These are phyloP conservation scores for Petrocephalus schoutedeni DNA, from an alignment of 2,797 vertebrate genomes.

Conservation along the genomic window DNA sequence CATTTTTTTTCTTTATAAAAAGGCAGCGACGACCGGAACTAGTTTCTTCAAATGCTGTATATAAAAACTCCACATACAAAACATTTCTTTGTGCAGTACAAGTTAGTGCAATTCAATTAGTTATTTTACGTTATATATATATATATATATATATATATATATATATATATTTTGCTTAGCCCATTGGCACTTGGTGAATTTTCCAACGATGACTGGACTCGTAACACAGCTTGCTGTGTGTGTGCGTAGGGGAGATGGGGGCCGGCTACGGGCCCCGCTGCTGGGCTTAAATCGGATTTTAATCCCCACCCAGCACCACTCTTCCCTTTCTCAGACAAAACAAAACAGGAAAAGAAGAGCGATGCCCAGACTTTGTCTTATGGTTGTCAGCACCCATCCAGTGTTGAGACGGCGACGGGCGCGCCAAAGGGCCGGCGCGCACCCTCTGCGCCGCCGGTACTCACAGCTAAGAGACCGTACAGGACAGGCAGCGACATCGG, in stretches of 20 bases:
- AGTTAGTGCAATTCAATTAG: slow-evolving; percentile 69
- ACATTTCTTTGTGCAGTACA: slow-evolving; percentile 65
- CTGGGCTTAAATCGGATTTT: not conserved
- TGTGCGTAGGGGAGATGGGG: slow-evolving; percentile 38
- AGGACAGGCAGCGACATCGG: slow-evolving; percentile 37
- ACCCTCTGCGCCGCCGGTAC: slow-evolving; percentile 22
- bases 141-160: slow-evolving; percentile 41
- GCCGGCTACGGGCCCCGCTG: not conserved
- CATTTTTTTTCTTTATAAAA: slow-evolving; percentile 28
- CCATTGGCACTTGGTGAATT: slow-evolving; percentile 75
- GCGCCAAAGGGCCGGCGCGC: not conserved
- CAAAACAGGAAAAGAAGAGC: not conserved
- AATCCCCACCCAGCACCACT: not conserved
- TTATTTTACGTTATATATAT: slow-evolving; percentile 32
- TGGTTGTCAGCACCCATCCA: not conserved
- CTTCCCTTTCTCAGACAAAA: not conserved
- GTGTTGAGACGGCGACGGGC: not conserved
- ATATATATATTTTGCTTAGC: slow-evolving; percentile 51
- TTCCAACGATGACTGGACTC: slow-evolving; percentile 49
- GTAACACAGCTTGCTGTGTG: slow-evolving; percentile 37
- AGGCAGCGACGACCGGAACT: slow-evolving; percentile 51
- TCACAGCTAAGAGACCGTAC: slow-evolving; percentile 33
- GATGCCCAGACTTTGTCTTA: not conserved
- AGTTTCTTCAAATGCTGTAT: slow-evolving; percentile 50
- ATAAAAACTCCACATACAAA: slow-evolving; percentile 64